Evolutionary conservation across 2,888 invertebrate genomes (phyloP), one percentile per base, ranked within the genome.

Genomic region (Mesoligia furuncula): DNA sequence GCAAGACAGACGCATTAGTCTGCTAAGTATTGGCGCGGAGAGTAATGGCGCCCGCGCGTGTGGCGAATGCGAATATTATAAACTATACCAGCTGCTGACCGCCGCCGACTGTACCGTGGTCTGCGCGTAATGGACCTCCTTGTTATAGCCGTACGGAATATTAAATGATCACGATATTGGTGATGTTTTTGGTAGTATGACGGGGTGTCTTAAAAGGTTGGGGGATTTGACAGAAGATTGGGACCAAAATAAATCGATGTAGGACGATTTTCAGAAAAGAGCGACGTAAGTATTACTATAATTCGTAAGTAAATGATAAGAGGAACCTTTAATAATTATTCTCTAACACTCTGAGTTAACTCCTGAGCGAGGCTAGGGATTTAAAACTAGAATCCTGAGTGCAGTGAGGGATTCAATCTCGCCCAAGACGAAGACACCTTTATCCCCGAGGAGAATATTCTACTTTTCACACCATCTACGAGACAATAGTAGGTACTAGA

Each of bases 21-120:
- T 57, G 42, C 27, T n/a, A 11, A 69, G 73, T 85, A 85, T 79
- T 85, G 73, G 67, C 51, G 48, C 31, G 62, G 67, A 79, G 83
- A 84, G 36, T 85, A 85, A 85, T 85, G 83, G 57, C 17, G n/a
- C 9, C 45, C 31, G 83, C 73, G 75, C 85, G 84, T 84, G 84
- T 62, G 15, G 15, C 15, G 85, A 82, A 85, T 84, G 71, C n/a
- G 67, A 84, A 84, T 73, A 73, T 73, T 79, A 82, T 71, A 82
- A 79, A 73, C 62, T 80, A 68, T 69, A 54, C 39, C 70, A 71
- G 71, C 48, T 72, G 73, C 73, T 85, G 85, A 85, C 84, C 84
- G 51, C 61, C 15, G 66, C 27, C 59, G 45, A 61, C 59, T 68
- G 62, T 73, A 39, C 59, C 66, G 36, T 66, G 79, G 74, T 79